phyloP scores from a whole-genome alignment of 2,888 invertebrate genomes.

The Quadriops clusia region DNA sequence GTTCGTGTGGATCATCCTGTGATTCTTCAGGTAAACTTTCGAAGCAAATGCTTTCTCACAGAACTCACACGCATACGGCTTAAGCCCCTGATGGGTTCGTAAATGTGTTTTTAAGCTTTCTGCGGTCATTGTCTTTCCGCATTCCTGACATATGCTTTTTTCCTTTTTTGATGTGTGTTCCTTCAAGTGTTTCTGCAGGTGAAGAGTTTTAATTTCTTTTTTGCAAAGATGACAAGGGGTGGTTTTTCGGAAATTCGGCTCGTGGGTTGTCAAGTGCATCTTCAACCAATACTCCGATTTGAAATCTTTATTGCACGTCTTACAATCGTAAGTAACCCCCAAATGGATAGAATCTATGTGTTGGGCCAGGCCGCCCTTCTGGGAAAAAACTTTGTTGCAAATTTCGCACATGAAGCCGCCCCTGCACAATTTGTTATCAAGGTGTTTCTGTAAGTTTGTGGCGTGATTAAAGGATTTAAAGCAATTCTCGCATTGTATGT shows the following conservation, averaged over 20 bases:
- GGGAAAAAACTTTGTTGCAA: slow-evolving; percentile 28
- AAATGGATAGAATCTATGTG: slow-evolving; percentile 16
- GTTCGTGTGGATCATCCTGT: too few relatives aligned
- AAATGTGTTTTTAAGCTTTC: too few relatives aligned
- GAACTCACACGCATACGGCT: slow-evolving; percentile 12
- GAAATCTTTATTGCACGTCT: slow-evolving; percentile 15
- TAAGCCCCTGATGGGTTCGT: too few relatives aligned
- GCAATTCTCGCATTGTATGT: too few relatives aligned
- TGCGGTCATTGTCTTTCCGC: slow-evolving; percentile 15
- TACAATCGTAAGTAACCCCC: slow-evolving; percentile 22
- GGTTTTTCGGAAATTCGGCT: slow-evolving; percentile 10
- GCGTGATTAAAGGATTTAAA: too few relatives aligned
- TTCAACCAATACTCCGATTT: slow-evolving; percentile 15
- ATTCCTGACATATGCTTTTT: slow-evolving; percentile 12
- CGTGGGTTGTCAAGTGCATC: slow-evolving; percentile 12
- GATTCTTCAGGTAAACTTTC: too few relatives aligned
- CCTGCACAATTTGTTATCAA: too few relatives aligned
- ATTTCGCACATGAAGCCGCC: slow-evolving; percentile 22
- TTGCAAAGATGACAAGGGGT: slow-evolving; percentile 23
- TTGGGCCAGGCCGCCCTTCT: slow-evolving; percentile 13
- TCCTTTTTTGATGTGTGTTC: too few relatives aligned
- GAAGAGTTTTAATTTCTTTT: slow-evolving; percentile 25
- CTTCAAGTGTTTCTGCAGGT: too few relatives aligned
- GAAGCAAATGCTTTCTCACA: slow-evolving; percentile 14
- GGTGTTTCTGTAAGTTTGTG: too few relatives aligned